Conservation (phyloP, 2,113 vertebrate species). For the Lycocorax pyrrhopterus region DNA sequence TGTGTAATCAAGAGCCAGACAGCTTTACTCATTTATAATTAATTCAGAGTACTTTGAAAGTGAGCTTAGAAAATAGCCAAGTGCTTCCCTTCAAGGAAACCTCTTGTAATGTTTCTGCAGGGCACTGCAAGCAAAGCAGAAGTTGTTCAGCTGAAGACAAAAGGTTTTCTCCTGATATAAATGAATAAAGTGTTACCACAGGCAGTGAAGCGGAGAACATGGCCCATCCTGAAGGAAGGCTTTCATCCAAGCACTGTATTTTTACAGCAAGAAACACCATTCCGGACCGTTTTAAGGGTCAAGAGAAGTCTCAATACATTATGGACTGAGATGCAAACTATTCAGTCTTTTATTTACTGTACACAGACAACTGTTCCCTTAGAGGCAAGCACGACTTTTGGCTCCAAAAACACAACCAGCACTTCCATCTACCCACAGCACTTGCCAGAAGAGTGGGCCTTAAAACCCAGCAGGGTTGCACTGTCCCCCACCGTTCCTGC, state of each 20-base stretch:
- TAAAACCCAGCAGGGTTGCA: neutral
- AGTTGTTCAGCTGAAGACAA: constrained; percentile 46
- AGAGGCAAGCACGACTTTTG: neutral
- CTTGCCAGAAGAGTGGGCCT: neutral
- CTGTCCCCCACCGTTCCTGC: neutral
- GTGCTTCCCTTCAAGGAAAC: constrained; percentile 55
- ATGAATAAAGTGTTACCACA: constrained; percentile 41
- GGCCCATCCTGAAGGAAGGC: neutral
- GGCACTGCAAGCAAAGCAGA: neutral
- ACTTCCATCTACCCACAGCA: neutral
- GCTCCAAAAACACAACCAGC: neutral
- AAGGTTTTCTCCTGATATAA: constrained; percentile 45
- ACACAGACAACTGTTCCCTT: neutral
- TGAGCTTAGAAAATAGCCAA: constrained; percentile 53
- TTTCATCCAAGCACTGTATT: neutral
- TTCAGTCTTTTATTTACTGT: neutral
- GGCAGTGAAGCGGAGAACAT: constrained; percentile 11
- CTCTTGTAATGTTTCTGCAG: constrained; percentile 40
- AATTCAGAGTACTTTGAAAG: constrained; percentile 63
- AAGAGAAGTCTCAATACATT: neutral
- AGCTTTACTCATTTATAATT: constrained; percentile 64
- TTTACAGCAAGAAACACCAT: neutral
- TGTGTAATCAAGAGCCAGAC: constrained; percentile 58
- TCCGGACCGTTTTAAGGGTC: neutral
- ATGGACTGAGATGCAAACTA: neutral